Percentiles rank a stretch among this genome's conserved stretches.
These are phyloP conservation scores for Paradoxurus hermaphroditus DNA, from an alignment of 2,113 vertebrate genomes.

Conservation along the genomic window DNA sequence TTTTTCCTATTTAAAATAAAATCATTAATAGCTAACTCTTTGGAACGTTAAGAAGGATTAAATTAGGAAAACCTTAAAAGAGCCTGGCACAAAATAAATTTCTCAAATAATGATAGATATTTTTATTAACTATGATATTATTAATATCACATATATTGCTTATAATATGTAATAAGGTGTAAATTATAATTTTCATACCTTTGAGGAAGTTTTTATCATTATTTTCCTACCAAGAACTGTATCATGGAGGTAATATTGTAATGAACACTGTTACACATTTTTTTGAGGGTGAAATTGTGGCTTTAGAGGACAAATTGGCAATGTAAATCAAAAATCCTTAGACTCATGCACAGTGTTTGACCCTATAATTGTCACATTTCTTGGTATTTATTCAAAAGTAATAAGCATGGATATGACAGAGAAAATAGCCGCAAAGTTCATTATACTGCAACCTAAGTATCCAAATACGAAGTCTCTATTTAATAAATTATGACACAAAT, in stretches of 20 bases:
- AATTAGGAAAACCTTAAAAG: not conserved
- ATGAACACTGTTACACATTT: not conserved
- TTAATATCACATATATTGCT: not conserved
- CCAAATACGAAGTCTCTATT: not conserved
- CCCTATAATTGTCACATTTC: not conserved
- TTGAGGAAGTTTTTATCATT: not conserved
- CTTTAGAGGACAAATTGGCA: not conserved
- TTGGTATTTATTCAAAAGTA: not conserved
- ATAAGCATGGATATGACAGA: not conserved
- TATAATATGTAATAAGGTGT: not conserved
- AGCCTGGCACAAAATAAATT: not conserved
- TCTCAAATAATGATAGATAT: not conserved
- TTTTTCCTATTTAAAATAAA: not conserved
- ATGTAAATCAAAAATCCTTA: not conserved
- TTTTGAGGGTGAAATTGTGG: not conserved
- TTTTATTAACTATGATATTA: not conserved
- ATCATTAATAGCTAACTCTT: not conserved
- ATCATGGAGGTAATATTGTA: not conserved
- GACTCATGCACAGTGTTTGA: not conserved
- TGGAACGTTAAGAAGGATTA: not conserved
- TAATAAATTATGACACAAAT: not conserved
- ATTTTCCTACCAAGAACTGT: not conserved
- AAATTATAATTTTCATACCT: not conserved
- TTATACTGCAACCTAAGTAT: not conserved
- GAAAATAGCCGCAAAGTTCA: not conserved